These are phyloP conservation scores for Polylopha cassiicola DNA, from an alignment of 2,888 invertebrate species.

Conservation along the genomic window DNA sequence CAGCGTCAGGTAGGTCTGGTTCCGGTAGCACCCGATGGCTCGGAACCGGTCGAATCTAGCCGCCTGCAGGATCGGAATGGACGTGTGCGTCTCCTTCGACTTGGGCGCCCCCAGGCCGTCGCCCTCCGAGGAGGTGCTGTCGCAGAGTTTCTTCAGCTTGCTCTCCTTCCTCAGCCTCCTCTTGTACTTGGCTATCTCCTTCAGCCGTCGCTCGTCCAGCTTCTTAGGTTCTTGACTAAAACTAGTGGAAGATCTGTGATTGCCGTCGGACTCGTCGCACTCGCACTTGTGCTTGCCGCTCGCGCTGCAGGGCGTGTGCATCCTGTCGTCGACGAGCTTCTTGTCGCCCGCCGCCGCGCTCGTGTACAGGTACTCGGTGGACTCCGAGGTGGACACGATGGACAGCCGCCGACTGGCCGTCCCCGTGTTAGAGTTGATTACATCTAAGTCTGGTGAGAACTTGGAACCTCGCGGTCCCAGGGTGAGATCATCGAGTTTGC, in stretches of 20 bases:
- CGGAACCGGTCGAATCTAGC: conserved; percentile 66
- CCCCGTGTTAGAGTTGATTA: conserved; percentile 44
- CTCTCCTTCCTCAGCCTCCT: conserved; percentile 63
- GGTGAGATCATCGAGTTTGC: conserved; percentile 67
- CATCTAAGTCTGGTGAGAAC: conserved; percentile 35
- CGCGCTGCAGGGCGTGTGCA: conserved; percentile 83
- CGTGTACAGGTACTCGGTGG: conserved; percentile 36
- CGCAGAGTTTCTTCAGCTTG: conserved; percentile 59
- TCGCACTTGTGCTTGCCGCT: conserved; percentile 87
- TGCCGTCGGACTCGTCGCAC: conserved; percentile 81
- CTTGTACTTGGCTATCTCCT: conserved; percentile 72
- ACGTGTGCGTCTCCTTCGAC: conserved; percentile 57
- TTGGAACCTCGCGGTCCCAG: conserved; percentile 47
- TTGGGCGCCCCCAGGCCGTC: conserved; percentile 36
- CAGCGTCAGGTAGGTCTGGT: conserved; percentile 65
- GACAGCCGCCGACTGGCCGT: conserved; percentile 42
- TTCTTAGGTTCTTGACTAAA: conserved; percentile 46
- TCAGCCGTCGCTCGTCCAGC: conserved; percentile 57
- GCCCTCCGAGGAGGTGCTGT: conserved; percentile 67
- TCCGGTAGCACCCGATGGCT: conserved; percentile 67
- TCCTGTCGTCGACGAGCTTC: conserved; percentile 80
- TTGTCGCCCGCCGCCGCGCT: conserved; percentile 31
- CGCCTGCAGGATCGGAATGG: conserved; percentile 71
- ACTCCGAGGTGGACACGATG: conserved; percentile 37
- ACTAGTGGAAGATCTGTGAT: conserved; percentile 38